phyloP scores from a whole-genome alignment of 2,797 vertebrate genomes.

The Ciconia nigra region DNA sequence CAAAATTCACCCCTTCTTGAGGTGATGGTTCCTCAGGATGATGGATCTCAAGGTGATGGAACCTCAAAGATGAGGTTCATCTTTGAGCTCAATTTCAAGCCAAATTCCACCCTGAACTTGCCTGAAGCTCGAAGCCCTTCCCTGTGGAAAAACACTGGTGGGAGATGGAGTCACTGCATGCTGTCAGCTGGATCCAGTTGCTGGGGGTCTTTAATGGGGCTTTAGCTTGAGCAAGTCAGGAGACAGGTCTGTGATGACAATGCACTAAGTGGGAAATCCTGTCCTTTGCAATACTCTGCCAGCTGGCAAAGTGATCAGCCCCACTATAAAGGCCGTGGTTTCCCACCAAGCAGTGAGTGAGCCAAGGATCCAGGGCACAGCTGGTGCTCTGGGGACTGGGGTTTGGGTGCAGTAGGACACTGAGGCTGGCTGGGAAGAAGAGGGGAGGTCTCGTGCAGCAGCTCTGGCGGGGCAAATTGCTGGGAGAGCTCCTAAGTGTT shows the following conservation, averaged over 20 bases:
- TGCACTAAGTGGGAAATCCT: background rate
- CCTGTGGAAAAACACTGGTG: background rate
- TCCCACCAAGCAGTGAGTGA: background rate
- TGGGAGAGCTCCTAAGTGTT: background rate
- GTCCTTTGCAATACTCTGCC: background rate
- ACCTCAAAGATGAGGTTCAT: background rate
- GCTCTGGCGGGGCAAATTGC: background rate
- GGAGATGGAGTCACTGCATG: background rate
- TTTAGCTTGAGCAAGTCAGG: background rate
- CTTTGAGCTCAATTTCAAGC: background rate
- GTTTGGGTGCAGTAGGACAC: background rate
- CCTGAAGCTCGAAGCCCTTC: background rate
- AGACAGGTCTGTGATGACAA: background rate
- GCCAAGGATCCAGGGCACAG: background rate
- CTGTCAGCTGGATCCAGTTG: background rate
- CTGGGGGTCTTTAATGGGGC: background rate
- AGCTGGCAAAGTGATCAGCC: background rate
- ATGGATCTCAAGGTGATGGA: no score
- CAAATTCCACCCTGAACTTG: background rate
- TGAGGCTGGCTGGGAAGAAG: background rate
- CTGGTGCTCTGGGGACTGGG: background rate
- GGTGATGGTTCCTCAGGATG: background rate
- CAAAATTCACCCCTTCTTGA: background rate
- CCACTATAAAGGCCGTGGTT: background rate
- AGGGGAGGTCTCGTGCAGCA: background rate